Conservation (phyloP, 1,140 invertebrate species). For the Drosophila varians region DNA sequence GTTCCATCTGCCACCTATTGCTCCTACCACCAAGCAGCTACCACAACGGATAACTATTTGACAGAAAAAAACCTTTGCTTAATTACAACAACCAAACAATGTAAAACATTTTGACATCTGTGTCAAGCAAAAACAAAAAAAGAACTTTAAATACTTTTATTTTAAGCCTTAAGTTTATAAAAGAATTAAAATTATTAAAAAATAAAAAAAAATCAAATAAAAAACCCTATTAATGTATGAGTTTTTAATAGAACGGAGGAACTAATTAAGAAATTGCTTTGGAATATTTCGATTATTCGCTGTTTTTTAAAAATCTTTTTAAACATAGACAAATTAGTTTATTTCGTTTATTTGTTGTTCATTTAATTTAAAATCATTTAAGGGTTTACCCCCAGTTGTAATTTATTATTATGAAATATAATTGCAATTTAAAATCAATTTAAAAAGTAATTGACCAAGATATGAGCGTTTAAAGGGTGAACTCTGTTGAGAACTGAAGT, state of each 20-base stretch:
- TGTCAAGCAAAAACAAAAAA: constrained; percentile 77
- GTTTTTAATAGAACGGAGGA: background rate
- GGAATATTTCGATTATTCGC: too few species aligned
- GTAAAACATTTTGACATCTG: constrained; percentile 83
- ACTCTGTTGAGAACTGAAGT: too few species aligned
- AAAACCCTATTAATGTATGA: background rate
- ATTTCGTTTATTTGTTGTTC: too few species aligned
- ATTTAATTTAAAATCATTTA: too few species aligned
- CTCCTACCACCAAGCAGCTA: constrained; percentile 42
- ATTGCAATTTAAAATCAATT: too few species aligned
- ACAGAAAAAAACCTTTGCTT: constrained; percentile 69
- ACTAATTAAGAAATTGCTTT: too few species aligned
- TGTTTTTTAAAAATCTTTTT: too few species aligned
- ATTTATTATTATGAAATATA: too few species aligned
- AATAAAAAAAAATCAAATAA: constrained; percentile 68
- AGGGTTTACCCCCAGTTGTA: too few species aligned
- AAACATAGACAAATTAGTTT: too few species aligned
- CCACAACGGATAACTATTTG: constrained; percentile 73
- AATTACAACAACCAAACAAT: constrained; percentile 74
- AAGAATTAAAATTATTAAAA: constrained; percentile 83
- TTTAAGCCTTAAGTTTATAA: constrained; percentile 84
- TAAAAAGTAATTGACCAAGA: too few species aligned
- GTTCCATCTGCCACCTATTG: constrained; percentile 8
- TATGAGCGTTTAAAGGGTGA: too few species aligned
- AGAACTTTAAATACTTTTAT: constrained; percentile 82